Evolutionary conservation across 30 jellyfish, hydroid and myxozoan species (phyloP).

Genomic region (Aurelia coerulea): DNA sequence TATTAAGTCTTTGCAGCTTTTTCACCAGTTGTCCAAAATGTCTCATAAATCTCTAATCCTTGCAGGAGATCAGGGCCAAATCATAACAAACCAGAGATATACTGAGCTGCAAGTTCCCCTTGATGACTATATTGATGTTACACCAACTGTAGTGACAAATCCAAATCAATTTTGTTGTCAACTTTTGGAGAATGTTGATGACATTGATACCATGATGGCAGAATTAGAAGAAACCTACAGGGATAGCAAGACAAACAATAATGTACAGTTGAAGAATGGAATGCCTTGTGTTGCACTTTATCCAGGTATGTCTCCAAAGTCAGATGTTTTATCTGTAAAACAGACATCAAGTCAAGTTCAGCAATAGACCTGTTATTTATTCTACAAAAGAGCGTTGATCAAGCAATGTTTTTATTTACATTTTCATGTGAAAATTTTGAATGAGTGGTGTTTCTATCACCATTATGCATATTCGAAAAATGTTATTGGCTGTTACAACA

Average conservation of each 20-base stretch:
- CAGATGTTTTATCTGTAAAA: too few relatives aligned
- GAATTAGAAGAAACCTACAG: slow-evolving; percentile 73
- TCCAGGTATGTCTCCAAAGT: slow-evolving; percentile 52
- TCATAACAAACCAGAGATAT: slow-evolving; percentile 25
- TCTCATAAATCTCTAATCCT: neutral
- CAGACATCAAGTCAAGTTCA: too few relatives aligned
- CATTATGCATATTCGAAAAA: too few relatives aligned
- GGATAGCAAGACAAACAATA: slow-evolving; percentile 5
- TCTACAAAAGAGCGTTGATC: too few relatives aligned
- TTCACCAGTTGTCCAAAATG: too few relatives aligned
- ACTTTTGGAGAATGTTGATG: slow-evolving; percentile 71
- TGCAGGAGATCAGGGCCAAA: slow-evolving; percentile 47
- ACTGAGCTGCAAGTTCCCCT: slow-evolving; percentile 44
- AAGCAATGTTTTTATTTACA: too few relatives aligned
- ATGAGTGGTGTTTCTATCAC: too few relatives aligned
- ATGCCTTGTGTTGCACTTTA: slow-evolving; percentile 91
- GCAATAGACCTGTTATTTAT: too few relatives aligned
- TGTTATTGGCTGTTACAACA: too few relatives aligned
- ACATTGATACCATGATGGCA: slow-evolving; percentile 78
- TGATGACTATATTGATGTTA: slow-evolving; percentile 74
- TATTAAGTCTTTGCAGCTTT: too few relatives aligned
- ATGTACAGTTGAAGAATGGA: slow-evolving; percentile 57
- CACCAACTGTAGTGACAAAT: slow-evolving; percentile 64
- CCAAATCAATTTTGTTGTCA: slow-evolving; percentile 90
- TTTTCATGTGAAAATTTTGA: too few relatives aligned